Conservation (phyloP, 2,888 invertebrate genomes). For the Hirtodrosophila cameraria region DNA sequence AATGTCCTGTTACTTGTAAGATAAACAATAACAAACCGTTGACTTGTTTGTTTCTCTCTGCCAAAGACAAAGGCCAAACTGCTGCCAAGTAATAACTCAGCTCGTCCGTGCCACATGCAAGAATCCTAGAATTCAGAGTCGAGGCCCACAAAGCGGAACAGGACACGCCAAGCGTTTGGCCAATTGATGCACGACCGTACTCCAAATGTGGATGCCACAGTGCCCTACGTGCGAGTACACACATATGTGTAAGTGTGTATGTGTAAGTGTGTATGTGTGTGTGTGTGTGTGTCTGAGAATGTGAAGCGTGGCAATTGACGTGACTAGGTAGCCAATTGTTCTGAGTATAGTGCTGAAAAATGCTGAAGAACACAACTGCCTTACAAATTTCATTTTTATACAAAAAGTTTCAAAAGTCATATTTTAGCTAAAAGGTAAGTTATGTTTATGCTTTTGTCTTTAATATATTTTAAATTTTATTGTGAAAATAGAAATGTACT, state of each 20-base stretch:
- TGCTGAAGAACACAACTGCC: constrained; percentile 5
- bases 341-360: neutral
- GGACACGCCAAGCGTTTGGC: constrained; percentile 42
- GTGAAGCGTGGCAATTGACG: constrained; percentile 18
- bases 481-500: no score
- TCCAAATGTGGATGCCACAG: constrained; percentile 25
- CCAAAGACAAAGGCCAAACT: constrained; percentile 46
- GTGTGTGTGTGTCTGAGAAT: neutral
- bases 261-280: neutral
- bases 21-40: constrained; percentile 73
- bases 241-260: neutral
- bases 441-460: no score
- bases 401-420: neutral
- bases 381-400: neutral
- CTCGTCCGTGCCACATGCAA: constrained; percentile 65
- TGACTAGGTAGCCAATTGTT: constrained; percentile 13
- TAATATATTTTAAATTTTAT: no score
- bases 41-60: constrained; percentile 49
- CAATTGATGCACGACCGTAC: constrained; percentile 48
- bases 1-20: constrained; percentile 67
- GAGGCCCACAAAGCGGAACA: constrained; percentile 9
- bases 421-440: no score
- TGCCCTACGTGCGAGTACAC: constrained; percentile 6
- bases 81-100: constrained; percentile 58
- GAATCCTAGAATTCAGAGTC: constrained; percentile 3